Evolutionary conservation across 2,113 vertebrate genomes (phyloP).

Genomic region (Ptyas mucosa): DNA sequence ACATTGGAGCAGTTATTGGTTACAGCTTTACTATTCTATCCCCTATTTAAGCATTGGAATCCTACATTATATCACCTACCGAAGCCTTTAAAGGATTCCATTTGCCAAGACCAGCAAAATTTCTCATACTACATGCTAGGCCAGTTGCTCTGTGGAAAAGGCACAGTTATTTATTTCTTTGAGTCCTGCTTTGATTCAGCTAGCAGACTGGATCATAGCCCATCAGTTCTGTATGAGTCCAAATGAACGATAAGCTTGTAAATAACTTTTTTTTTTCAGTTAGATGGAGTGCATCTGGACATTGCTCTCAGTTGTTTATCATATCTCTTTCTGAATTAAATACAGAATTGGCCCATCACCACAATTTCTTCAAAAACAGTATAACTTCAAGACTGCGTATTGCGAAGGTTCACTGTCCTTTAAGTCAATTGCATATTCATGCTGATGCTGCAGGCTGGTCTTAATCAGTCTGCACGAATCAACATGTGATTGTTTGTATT

Average conservation of each 20-base stretch:
- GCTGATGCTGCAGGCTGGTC: background rate
- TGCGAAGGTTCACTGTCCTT: conserved; percentile 24
- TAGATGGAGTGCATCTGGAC: conserved; percentile 46
- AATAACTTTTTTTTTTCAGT: background rate
- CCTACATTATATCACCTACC: background rate
- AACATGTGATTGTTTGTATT: conserved; percentile 15
- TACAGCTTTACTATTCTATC: background rate
- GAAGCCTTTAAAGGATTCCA: background rate
- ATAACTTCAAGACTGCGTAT: conserved; percentile 12
- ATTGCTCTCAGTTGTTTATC: conserved; percentile 48
- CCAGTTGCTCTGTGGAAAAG: background rate
- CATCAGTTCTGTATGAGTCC: background rate
- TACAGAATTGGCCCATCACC: conserved; percentile 29
- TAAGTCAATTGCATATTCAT: conserved; percentile 8
- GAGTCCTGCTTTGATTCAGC: background rate
- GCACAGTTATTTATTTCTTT: background rate
- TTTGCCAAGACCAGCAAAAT: background rate
- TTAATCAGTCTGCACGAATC: conserved; percentile 18
- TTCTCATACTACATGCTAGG: background rate
- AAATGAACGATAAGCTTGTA: background rate
- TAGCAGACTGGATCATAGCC: background rate
- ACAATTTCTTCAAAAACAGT: background rate
- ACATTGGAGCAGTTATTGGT: background rate
- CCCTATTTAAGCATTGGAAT: background rate
- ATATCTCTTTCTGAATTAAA: conserved; percentile 45